Base-by-base conservation (phyloP, 2,113 vertebrate genomes). In the Ictalurus punctatus region DNA sequence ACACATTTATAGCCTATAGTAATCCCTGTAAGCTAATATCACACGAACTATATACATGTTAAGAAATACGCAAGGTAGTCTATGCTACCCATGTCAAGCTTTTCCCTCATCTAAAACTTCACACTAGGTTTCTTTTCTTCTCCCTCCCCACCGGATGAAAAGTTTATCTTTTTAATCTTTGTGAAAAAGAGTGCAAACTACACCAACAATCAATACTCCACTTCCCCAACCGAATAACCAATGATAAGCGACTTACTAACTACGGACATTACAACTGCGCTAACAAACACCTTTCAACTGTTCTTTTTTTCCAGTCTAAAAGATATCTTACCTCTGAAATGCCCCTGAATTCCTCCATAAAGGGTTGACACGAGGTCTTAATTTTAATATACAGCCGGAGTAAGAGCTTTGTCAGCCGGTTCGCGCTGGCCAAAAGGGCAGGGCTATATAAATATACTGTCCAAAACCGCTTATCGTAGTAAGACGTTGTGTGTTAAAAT, bases 201-300 rank as follows among this genome's bases (percentile, higher is more conserved):
- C 16, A 85, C 25, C 56, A 63, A 4, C 10, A 73, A 87, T 85
- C 65, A 30, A 89, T 85, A 56, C 7, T 16, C 17, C 19, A 91
- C 81, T 91, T 91, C 74, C 81, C 76, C 40, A 84, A 21, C 16
- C 12, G 23, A 76, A 73, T 52, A 27, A 58, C 27, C 6, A 78
- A 5, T 78, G 48, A 90, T 86, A 73, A 84, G 6, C 71, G 21
- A 80, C 40, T 44, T 25, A 78, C 8, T 48, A 12, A 5, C 10
- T 14, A 79, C 44, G 5, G 73, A 74, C 34, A 37, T 37, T 73
- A 19, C 4, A 17, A 17, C 17, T 1, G 25, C 12, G n/a, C 59
- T 23, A 23, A 8, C 1, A 30, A 71, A 27, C 25, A 78, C 40
- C 40, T 27, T 27, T 78, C 23, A 14, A 1, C 2, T 27, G 10